Conservation (phyloP, 1,140 invertebrate genomes). For the Philopotamus ludificatus region DNA sequence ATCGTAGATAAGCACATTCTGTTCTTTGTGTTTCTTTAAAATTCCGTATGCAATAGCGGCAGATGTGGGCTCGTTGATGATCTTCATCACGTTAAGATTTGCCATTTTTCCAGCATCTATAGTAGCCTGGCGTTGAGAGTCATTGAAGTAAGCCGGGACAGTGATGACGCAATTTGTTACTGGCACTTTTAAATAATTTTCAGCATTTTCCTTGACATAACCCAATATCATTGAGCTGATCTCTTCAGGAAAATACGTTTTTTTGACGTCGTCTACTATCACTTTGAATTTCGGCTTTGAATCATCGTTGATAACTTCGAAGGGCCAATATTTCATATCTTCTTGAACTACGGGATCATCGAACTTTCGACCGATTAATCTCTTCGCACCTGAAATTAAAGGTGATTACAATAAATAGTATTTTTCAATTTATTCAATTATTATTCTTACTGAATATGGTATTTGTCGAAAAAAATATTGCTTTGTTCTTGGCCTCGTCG, state of each 20-base stretch:
- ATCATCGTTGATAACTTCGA: neutral
- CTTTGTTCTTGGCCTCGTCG: constrained; percentile 69
- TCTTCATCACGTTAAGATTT: too few relatives aligned
- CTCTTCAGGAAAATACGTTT: constrained; percentile 90
- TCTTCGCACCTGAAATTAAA: too few relatives aligned
- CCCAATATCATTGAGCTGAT: constrained; percentile 87
- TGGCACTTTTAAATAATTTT: constrained; percentile 87
- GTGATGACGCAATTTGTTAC: constrained; percentile 90
- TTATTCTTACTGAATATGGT: constrained; percentile 65
- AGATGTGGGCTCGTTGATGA: constrained; percentile 96
- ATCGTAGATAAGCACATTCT: constrained; percentile 96
- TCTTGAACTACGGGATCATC: neutral
- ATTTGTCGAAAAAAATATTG: constrained; percentile 59
- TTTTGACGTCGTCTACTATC: constrained; percentile 85
- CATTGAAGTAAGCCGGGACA: too few relatives aligned
- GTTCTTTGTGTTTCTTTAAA: constrained; percentile 91
- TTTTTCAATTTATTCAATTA: too few relatives aligned
- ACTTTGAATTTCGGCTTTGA: neutral
- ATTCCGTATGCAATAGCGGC: constrained; percentile 99
- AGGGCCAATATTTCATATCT: neutral
- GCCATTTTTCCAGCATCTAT: too few relatives aligned
- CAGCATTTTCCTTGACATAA: constrained; percentile 94
- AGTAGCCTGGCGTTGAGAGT: too few relatives aligned
- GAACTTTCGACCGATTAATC: neutral
- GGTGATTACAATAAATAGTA: too few relatives aligned